Evolutionary conservation across 1,140 invertebrate genomes (phyloP), one percentile per base, ranked within the genome.

Genomic region (Adelges cooleyi): DNA sequence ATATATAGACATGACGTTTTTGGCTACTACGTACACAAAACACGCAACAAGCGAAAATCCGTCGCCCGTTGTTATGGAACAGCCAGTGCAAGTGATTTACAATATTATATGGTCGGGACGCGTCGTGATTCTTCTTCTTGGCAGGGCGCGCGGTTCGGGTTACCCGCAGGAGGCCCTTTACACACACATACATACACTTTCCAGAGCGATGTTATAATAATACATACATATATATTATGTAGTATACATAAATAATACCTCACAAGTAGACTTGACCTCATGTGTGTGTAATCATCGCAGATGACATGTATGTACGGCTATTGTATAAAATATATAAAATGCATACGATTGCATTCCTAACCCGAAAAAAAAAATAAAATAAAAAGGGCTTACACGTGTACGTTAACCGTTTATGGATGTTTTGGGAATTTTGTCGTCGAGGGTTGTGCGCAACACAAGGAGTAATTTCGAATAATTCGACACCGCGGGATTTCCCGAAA

Each of bases 381-480:
- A 53, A 25, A 54, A 54, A 40, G 52, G 52, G 52, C 27, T 54
- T 54, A 54, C 52, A n/a, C 36, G 15, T 33, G 22, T 20, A n/a
- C 17, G 36, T 54, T 42, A 40, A 22, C 11, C 51, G 11, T 53
- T 27, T 51, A n/a, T 18, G 29, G 3, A 5, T 5, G 5, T 33
- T 33, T 33, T 33, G 29, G 29, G 29, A 33, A 33, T 33, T 33
- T 33, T 33, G 5, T 33, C 11, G 11, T 11, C n/a, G n/a, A 33
- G 29, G 11, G 11, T 33, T 11, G 29, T 33, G 29, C 29, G 5
- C 5, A 33, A 33, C 29, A 17, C 17, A 9, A 59, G n/a, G 25
- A 44, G 40, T 59, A 52, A 59, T 44, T 59, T 46, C 38, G 38
- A 59, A 59, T 59, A 59, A 59, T 59, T 59, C 54, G 54, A 42